These are phyloP conservation scores for Xyrichtys novacula DNA, from an alignment of 2,797 vertebrate genomes.

Conservation along the genomic window DNA sequence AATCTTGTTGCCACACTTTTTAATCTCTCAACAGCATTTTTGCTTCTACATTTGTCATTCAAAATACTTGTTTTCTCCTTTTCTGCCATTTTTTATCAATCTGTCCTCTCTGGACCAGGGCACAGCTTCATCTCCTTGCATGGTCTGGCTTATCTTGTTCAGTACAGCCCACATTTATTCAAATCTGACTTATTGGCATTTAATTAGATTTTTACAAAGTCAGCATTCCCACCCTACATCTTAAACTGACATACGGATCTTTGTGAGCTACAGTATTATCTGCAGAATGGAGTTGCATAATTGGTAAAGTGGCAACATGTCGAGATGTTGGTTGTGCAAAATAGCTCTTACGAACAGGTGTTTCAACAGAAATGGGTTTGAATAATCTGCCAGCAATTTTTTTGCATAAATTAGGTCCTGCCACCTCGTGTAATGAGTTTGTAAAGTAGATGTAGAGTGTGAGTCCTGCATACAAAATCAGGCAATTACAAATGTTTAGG, in stretches of 20 bases:
- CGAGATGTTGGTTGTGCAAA: conserved; percentile 18
- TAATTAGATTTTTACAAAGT: conserved; percentile 18
- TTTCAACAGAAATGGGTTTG: conserved; percentile 26
- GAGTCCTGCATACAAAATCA: conserved; percentile 20
- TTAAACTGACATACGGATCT: conserved; percentile 33
- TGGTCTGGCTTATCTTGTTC: background rate
- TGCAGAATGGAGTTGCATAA: conserved; percentile 19
- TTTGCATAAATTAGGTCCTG: conserved; percentile 27
- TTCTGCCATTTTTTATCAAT: background rate
- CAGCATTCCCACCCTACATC: conserved; percentile 7
- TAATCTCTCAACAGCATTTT: too few relatives aligned
- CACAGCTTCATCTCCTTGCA: background rate
- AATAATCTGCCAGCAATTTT: conserved; percentile 23
- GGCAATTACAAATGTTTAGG: conserved; percentile 39
- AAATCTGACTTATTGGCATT: too few relatives aligned
- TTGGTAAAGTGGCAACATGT: background rate
- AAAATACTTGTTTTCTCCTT: background rate
- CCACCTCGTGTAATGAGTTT: conserved; percentile 1
- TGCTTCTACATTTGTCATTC: background rate
- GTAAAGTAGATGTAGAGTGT: conserved; percentile 12
- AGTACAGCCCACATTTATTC: too few relatives aligned
- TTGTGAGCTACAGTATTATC: conserved; percentile 22
- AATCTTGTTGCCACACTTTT: too few relatives aligned
- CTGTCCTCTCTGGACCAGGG: background rate
- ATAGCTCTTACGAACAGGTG: conserved; percentile 33